phyloP scores from a whole-genome alignment of 2,888 invertebrate genomes.

The Ephialtes manifestator region DNA sequence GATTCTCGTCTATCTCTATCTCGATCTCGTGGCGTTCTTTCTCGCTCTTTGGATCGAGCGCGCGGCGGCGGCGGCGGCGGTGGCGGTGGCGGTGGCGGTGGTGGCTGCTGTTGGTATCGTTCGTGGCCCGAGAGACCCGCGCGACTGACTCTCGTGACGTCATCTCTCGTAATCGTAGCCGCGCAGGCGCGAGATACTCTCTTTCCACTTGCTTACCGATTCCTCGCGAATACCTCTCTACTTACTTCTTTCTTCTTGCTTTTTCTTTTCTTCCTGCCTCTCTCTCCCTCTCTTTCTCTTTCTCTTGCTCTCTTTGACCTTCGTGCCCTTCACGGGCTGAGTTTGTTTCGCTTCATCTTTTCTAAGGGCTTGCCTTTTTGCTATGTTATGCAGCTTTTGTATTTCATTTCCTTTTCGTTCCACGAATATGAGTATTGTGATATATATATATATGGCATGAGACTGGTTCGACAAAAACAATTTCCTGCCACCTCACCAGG shows the following conservation, averaged over 20 bases:
- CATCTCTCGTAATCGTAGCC: slow-evolving; percentile 53
- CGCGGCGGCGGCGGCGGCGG: slow-evolving; percentile 19
- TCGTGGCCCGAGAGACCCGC: slow-evolving; percentile 46
- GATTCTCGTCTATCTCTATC: slow-evolving; percentile 27
- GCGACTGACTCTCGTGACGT: slow-evolving; percentile 57
- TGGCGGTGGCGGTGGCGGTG: slow-evolving; percentile 11
- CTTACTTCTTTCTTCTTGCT: background rate
- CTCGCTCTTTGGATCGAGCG: slow-evolving; percentile 48
- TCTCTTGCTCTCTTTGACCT: background rate
- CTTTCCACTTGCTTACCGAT: slow-evolving; percentile 48
- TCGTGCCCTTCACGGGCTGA: background rate
- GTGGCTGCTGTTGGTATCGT: slow-evolving; percentile 25
- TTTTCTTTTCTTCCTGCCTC: background rate
- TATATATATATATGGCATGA: background rate
- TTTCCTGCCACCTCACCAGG: slow-evolving; percentile 24
- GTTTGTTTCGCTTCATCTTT: slow-evolving; percentile 1
- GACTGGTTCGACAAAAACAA: slow-evolving; percentile 21
- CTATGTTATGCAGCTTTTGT: background rate
- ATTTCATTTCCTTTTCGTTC: slow-evolving; percentile 6
- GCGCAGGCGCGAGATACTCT: slow-evolving; percentile 67
- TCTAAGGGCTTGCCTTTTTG: slow-evolving; percentile 12
- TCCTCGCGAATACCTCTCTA: slow-evolving; percentile 51
- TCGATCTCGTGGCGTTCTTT: slow-evolving; percentile 18
- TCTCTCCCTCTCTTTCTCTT: background rate
- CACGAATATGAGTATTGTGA: background rate